Conservation (phyloP, 2,888 invertebrate species). For the Slavum lentiscoides region DNA sequence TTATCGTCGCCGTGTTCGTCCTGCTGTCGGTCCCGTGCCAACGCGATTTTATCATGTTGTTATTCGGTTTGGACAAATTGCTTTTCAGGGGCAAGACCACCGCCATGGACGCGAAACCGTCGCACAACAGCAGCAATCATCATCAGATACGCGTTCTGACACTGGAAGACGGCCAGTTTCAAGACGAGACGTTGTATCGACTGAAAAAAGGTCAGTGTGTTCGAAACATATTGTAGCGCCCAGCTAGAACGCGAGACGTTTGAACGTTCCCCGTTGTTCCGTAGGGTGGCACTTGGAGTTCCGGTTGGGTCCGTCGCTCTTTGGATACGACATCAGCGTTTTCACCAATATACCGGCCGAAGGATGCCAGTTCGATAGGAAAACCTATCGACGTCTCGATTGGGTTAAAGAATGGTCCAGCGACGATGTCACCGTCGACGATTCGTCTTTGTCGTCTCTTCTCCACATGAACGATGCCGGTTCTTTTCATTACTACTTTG, state of each 20-base stretch:
- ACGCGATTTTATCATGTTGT: background rate
- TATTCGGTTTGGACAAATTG: background rate
- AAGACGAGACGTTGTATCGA: constrained; percentile 72
- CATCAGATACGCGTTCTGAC: constrained; percentile 66
- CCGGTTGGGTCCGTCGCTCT: constrained; percentile 71
- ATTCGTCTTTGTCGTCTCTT: constrained; percentile 70
- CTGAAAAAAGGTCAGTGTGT: constrained; percentile 61
- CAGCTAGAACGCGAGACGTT: background rate
- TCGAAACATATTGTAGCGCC: background rate
- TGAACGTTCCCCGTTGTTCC: constrained; percentile 41
- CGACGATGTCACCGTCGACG: constrained; percentile 62
- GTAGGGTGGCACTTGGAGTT: constrained; percentile 77
- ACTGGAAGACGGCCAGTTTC: constrained; percentile 75
- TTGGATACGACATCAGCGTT: constrained; percentile 76
- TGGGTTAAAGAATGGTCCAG: constrained; percentile 68
- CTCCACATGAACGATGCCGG: constrained; percentile 72
- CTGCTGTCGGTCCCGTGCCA: background rate
- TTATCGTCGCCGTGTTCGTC: background rate
- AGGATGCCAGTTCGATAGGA: constrained; percentile 69
- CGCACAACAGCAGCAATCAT: background rate
- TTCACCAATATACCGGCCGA: constrained; percentile 81
- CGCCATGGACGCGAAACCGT: constrained; percentile 15
- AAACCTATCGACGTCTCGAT: constrained; percentile 73
- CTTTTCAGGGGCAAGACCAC: constrained; percentile 29
- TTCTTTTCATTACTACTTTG: constrained; percentile 85